phyloP scores from a whole-genome alignment of 2,113 vertebrate species.

The Dasyprocta punctata region DNA sequence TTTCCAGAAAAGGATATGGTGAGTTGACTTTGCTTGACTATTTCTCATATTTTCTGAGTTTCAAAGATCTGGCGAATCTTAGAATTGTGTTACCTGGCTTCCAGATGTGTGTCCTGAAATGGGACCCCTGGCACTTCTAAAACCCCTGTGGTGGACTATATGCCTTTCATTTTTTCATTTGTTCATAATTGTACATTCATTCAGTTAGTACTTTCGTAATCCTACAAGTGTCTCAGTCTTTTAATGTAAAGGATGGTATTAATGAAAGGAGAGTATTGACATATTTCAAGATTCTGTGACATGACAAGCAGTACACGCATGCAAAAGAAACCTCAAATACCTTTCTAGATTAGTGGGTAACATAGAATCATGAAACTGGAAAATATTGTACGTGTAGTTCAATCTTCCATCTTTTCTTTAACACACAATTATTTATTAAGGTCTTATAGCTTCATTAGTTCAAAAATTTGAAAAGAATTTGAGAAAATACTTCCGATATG shows the following conservation, averaged over 20 bases:
- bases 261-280: neutral
- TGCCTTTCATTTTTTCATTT: neutral
- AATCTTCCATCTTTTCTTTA: neutral
- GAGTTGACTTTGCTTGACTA: neutral
- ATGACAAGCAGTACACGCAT: neutral
- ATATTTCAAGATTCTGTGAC: neutral
- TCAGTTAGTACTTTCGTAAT: neutral
- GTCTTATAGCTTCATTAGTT: neutral
- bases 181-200: neutral
- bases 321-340: neutral
- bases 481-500: neutral
- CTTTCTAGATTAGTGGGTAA: slow-evolving; percentile 1
- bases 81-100: neutral
- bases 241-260: neutral
- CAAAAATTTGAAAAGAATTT: neutral
- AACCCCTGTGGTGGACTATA: neutral
- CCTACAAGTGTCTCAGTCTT: neutral
- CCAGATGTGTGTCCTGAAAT: neutral
- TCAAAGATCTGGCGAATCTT: neutral
- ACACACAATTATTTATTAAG: neutral
- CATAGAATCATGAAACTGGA: neutral
- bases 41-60: slow-evolving; percentile 26
- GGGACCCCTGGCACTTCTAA: neutral
- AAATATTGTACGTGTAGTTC: neutral
- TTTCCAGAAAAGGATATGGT: neutral